A percentile compares a stretch with the other conserved stretches of the same genome.
These are phyloP conservation scores for Lepisosteus oculatus DNA, from an alignment of 2,113 vertebrate species.

Conservation along the genomic window DNA sequence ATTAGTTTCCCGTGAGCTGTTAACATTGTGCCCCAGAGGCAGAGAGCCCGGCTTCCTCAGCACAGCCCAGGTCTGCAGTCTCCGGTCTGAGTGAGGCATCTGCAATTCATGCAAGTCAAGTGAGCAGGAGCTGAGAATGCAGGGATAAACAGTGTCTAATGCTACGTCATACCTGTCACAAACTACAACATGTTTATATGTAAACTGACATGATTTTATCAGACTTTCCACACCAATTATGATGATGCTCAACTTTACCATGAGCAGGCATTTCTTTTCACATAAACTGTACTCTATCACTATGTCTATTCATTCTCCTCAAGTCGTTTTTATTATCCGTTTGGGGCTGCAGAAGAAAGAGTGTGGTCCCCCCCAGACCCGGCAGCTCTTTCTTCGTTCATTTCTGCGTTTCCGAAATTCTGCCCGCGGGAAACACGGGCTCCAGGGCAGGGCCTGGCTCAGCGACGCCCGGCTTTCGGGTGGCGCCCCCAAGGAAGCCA, in stretches of 20 bases:
- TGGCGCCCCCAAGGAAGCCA: no score
- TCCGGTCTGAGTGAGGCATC: background rate
- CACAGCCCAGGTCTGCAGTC: background rate
- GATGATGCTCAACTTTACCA: background rate
- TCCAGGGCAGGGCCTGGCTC: no score
- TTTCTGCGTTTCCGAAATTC: no score
- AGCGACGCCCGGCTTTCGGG: no score
- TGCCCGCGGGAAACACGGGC: no score
- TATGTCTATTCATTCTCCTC: no score
- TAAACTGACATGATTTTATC: background rate
- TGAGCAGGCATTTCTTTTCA: background rate
- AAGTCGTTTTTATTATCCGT: no score
- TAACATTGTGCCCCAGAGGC: constrained; percentile 8
- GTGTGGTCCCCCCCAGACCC: no score
- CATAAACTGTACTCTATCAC: background rate
- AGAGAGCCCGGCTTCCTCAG: background rate
- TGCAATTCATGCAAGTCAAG: background rate
- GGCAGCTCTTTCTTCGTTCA: no score
- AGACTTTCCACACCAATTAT: background rate
- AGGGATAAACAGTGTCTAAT: background rate
- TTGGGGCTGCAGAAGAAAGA: no score
- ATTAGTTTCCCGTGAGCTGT: constrained; percentile 2
- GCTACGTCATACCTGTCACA: background rate
- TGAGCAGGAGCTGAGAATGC: background rate
- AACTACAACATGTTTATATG: background rate